Evolutionary conservation across 35 echinoderm and acorn worm genomes (phyloP).

Genomic region (Lytechinus pictus): DNA sequence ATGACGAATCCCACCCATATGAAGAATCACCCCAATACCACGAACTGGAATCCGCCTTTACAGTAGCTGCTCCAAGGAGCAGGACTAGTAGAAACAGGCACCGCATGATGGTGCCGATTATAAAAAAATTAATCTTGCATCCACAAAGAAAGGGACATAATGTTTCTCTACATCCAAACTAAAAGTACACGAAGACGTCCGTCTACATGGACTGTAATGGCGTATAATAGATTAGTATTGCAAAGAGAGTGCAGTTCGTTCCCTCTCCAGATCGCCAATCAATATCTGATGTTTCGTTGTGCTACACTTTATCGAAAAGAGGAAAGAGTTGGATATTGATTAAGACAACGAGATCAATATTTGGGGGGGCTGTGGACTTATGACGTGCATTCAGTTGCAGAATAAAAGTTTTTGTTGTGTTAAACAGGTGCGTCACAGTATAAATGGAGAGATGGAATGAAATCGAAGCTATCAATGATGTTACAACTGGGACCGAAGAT

Average conservation of each 20-base stretch:
- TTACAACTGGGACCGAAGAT: too few relatives aligned
- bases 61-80: not conserved
- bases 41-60: not conserved
- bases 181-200: not conserved
- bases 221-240: not conserved
- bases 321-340: not conserved
- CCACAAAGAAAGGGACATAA: not conserved
- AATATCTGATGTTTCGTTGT: not conserved
- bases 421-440: too few relatives aligned
- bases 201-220: not conserved
- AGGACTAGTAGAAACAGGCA: not conserved
- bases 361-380: not conserved
- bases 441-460: too few relatives aligned
- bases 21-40: not conserved
- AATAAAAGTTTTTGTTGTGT: not conserved
- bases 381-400: not conserved
- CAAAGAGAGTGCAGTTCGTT: not conserved
- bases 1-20: not conserved
- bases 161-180: not conserved
- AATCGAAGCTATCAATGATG: too few relatives aligned
- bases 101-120: not conserved
- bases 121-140: not conserved
- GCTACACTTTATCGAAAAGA: too few relatives aligned
- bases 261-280: not conserved
- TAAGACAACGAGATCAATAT: not conserved